Base-by-base conservation (phyloP, 2,113 vertebrate species). In the Corynorhinus townsendii region DNA sequence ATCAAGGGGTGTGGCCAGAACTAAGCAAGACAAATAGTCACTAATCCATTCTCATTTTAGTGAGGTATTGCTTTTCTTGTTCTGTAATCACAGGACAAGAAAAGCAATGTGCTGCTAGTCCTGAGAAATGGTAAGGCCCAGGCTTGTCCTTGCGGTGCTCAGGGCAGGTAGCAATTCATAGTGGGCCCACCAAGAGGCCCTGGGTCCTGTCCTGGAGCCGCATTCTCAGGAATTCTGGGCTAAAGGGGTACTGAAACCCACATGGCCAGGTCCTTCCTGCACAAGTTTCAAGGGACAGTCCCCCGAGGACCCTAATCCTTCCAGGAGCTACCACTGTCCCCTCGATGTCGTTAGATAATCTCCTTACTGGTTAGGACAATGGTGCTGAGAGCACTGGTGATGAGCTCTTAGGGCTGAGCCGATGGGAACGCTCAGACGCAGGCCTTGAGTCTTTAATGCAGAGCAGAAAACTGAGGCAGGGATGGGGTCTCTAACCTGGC, bases 341-440 rank as follows among this genome's bases (percentile, higher is more conserved):
- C 17, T 62, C 26, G 11, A 72, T 10, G 12, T 14, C 2, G 11
- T 62, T 26, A 52, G 35, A 35, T 82, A 10, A 59, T 68, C 52
- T 87, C 49, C 40, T 72, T 73, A 68, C 3, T 56, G 56, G 47
- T 90, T 79, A 86, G 75, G n/a, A 47, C 69, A 26, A 91, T 22
- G 47, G 49, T 8, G 5, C 69, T 66, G 54, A 84, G 86, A 68
- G 30, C 19, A 40, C 8, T 1, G 8, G 22, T 8, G 14, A 43
- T 8, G 66, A 62, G 52, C 22, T n/a, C 30, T 38, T 28, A 38
- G 15, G 76, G 28, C 52, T 47, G 35, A 79, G 43, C 43, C 52
- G 40, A 6, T 2, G 28, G 64, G 28, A 49, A 49, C 7, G n/a
- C 40, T 84, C n/a, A 47, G 56, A 28, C 38, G 43, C 26, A 56